phyloP scores from a whole-genome alignment of 2,113 vertebrate genomes.

The Pelvicachromis taeniatus region DNA sequence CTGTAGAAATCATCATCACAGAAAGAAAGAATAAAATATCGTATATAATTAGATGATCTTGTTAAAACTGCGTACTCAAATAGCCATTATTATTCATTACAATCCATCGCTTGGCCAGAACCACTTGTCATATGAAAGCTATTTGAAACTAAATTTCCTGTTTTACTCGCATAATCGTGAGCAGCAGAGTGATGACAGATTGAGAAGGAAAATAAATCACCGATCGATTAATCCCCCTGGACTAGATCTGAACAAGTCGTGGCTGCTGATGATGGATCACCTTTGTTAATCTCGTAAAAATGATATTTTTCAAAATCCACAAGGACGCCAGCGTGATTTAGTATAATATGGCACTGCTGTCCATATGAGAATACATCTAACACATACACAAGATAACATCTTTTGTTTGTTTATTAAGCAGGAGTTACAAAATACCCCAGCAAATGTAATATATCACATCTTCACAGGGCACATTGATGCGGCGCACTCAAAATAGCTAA shows the following conservation, averaged over 20 bases:
- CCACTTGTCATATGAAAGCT: background rate
- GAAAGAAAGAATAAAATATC: conserved; percentile 37
- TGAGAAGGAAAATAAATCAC: background rate
- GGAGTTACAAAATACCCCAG: background rate
- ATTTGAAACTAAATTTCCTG: background rate
- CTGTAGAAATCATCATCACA: conserved; percentile 28
- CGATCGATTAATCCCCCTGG: background rate
- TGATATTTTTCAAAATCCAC: background rate
- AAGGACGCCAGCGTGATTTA: background rate
- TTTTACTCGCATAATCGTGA: background rate
- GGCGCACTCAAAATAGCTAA: background rate
- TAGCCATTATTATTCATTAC: conserved; percentile 42
- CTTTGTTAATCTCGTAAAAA: background rate
- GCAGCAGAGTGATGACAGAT: background rate
- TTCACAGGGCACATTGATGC: background rate
- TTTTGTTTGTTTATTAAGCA: background rate
- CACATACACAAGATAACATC: background rate
- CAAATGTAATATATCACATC: background rate
- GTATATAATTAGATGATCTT: conserved; percentile 46
- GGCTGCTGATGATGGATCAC: background rate
- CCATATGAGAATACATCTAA: background rate
- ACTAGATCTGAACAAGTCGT: background rate
- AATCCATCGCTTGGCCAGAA: conserved; percentile 1
- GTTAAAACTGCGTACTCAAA: conserved; percentile 24
- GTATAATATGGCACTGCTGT: background rate